Base-by-base conservation (phyloP, 2,888 invertebrate species). In the Nasonovia ribisnigri region DNA sequence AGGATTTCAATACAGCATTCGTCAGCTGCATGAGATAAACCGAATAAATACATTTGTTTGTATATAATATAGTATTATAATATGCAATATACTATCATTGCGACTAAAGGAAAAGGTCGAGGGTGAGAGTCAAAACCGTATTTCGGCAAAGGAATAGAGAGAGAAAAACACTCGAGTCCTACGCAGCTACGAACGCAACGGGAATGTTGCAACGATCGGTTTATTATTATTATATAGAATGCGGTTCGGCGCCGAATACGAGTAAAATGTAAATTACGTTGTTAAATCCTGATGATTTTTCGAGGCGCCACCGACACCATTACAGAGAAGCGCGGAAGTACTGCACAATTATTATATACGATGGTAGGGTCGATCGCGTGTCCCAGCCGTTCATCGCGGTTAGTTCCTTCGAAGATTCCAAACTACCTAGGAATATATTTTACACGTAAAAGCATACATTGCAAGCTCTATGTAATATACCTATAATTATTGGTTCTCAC, bases 281-380 rank as follows among this genome's bases (percentile, higher is more conserved):
- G 90, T 90, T 67, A 90, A 77, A 90, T 67, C 36, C 24, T 29
- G 43, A 90, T 46, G 84, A 84, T 57, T 67, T 57, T 91, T 86
- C 51, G 43, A 46, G 54, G 42, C n/a, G 43, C 84, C n/a, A 46
- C n/a, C 84, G 24, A 91, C 57, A 57, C n/a, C 46, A 57, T 91
- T 91, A 86, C 20, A 77, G 43, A 57, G 20, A 91, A 57, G 10
- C 36, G 57, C n/a, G 84, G 10, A 20, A 54, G 54, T 54, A 24
- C 20, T 57, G 84, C 1, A 77, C 24, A 77, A 90, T 43, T 84
- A 91, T 86, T 84, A 91, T 86, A n/a, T 46, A 26, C 13, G 26
- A 54, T 6, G 13, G n/a, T 54, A 84, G 20, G 84, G 91, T 91
- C 57, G 24, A 16, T 57, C 43, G 77, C 91, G 91, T 84, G 54